A percentile compares a stretch with the other conserved stretches of the same genome.
Conservation (phyloP, 2,797 vertebrate species). For the Cossypha niveicapilla region DNA sequence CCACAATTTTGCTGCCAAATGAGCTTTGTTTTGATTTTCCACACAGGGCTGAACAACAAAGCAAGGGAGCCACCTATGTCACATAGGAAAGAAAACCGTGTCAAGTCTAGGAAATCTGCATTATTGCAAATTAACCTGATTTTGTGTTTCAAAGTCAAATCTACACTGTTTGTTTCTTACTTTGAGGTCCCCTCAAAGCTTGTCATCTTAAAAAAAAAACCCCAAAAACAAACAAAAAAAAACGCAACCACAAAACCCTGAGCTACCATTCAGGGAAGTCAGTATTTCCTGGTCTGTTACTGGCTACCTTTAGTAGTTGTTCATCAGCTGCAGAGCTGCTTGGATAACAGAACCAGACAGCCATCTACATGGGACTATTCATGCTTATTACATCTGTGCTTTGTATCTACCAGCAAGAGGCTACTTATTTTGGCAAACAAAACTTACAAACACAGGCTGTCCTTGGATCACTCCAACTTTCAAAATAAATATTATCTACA, state of each 20-base stretch:
- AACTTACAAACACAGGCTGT: not conserved
- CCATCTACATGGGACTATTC: not conserved
- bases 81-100: not conserved
- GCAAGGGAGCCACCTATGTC: not conserved
- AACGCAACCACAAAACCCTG: not conserved
- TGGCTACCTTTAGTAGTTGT: not conserved
- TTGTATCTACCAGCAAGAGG: not conserved
- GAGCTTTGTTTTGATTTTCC: not conserved
- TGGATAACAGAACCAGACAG: not conserved
- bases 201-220: not conserved
- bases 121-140: not conserved
- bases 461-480: not conserved
- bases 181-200: not conserved
- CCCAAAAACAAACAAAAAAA: not conserved
- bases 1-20: rapidly evolving
- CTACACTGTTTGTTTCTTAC: not conserved
- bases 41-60: not conserved
- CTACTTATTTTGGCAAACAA: not conserved
- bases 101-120: not conserved
- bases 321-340: not conserved
- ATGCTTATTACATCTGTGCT: not conserved
- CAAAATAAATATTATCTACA: constrained; percentile 7
- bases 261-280: not conserved
- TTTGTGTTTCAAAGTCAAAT: not conserved
- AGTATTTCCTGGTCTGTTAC: not conserved